Evolutionary conservation across 2,888 invertebrate genomes (phyloP).

Genomic region (Erpobdella octoculata): DNA sequence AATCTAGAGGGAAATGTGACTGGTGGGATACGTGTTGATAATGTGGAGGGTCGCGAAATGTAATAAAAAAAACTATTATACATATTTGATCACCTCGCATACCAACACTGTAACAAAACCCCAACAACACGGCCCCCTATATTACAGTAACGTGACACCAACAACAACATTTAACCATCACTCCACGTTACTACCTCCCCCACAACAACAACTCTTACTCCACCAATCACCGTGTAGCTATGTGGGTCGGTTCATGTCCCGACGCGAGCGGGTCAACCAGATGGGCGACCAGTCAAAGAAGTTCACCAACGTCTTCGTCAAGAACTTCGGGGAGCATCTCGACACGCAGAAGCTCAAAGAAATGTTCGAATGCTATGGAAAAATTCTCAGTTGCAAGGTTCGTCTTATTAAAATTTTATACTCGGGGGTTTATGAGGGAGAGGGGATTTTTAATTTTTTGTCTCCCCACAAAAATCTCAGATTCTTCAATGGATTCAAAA

Average conservation of each 20-base stretch:
- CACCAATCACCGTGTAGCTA: slow-evolving; percentile 40
- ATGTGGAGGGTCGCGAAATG: too few relatives aligned
- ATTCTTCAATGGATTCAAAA: too few relatives aligned
- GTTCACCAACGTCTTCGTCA: slow-evolving; percentile 96
- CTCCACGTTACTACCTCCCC: too few relatives aligned
- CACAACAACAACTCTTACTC: neutral
- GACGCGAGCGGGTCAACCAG: slow-evolving; percentile 94
- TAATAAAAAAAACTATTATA: too few relatives aligned
- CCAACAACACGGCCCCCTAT: too few relatives aligned
- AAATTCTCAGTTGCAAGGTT: slow-evolving; percentile 51
- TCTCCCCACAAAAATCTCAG: neutral
- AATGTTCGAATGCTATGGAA: slow-evolving; percentile 84
- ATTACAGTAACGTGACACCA: too few relatives aligned
- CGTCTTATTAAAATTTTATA: too few relatives aligned
- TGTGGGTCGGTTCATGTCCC: slow-evolving; percentile 90
- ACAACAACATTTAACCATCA: too few relatives aligned
- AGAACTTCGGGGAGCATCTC: slow-evolving; percentile 92
- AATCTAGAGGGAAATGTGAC: too few relatives aligned
- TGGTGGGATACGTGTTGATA: too few relatives aligned
- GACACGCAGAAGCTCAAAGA: slow-evolving; percentile 79
- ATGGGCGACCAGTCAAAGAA: slow-evolving; percentile 87
- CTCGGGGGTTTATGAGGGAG: neutral
- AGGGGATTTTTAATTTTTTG: neutral
- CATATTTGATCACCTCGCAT: too few relatives aligned
- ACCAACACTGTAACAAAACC: too few relatives aligned